Base-by-base conservation (phyloP, 2,797 vertebrate species). In the Melanotaenia trifasciata region DNA sequence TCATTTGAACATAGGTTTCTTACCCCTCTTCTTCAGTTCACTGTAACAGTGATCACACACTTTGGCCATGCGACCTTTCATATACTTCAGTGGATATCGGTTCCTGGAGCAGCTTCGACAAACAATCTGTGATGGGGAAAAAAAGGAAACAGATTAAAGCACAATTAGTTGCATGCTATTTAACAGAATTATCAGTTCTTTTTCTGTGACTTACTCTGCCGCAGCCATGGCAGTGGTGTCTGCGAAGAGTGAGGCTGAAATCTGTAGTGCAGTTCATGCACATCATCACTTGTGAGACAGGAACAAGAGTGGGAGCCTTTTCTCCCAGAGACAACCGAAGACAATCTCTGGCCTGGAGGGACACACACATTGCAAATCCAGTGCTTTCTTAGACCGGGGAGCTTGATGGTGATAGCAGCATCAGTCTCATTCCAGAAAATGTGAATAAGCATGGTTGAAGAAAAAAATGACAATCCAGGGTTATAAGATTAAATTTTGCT, bases 221-320 rank as follows among this genome's bases (percentile, higher is more conserved):
- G 0, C 98, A 99, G 68, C 97, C 96, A 0, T 98, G 95, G 84
- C 98, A 99, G 89, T 99, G 98, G 76, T 98, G 97, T 32, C 96
- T 91, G 32, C 97, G 94, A 70, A 98, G 92, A 2, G 96, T 98
- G 67, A 99, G 95, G 70, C 96, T 97, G 80, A 99, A 99, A 84
- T 98, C 97, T 36, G 96, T 96, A 53, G 96, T 96, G 35, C 98
- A 99, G 91, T 96, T 98, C 98, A 99, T 99, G 87, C 98, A 99
- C 96, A 98, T 97, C 94, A 96, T 94, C 73, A 95, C 96, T 1
- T 98, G 96, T 3, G 97, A 96, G 83, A 96, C 95, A 0, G 97
- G 96, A 78, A 98, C 95, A 76, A 98, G 91, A 0, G 96, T 96
- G 10, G 98, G 98, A 33, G 97, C 96, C 67, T 96, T 96, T 86